Evolutionary conservation across 2,888 invertebrate genomes (phyloP), one percentile per base, ranked within the genome.

Genomic region (Hedychridium roseum): DNA sequence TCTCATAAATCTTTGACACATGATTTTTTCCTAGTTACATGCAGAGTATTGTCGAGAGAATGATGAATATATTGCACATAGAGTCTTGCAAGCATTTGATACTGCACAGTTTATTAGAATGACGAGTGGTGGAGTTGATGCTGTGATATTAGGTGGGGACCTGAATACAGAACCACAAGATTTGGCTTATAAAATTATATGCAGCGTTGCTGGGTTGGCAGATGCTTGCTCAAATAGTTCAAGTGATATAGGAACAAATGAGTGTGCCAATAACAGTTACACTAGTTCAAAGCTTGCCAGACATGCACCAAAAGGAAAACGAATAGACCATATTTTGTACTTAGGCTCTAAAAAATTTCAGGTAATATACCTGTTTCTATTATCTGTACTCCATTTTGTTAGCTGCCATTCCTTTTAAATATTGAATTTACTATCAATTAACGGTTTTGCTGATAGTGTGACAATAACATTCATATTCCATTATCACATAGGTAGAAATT

Each of bases 251-350:
- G 88, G 89, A 26, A 98, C 98, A 9, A 89, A 89, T 75, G 91
- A 91, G 68, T 85, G 87, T 66, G 83, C 86, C 3, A 85, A 86
- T 57, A 99, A 98, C 78, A 91, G 90, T 60, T 98, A 95, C 74
- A 88, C 92, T 0, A 79, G 84, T 42, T 74, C 80, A 1, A 81
- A 79, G 35, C 66, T 81, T 40, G 80, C 83, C 1, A 81, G 82
- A 45, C 74, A 77, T 7, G 80, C 81, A 41, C 88, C 90, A 0
- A 80, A 86, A 30, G 97, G 97, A 12, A 91, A 92, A 76, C 86
- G 97, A 52, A 94, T 98, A 62, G 98, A 98, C 82, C 94, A 97
- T 76, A 89, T 98, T 60, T 81, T 97, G 64, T 92, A 87, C 74
- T 82, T 81, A 54, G 76, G 82, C 27, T 78, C 76, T 15, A 66